Conservation (phyloP, 2,113 vertebrate species). For the Ptyas mucosa region DNA sequence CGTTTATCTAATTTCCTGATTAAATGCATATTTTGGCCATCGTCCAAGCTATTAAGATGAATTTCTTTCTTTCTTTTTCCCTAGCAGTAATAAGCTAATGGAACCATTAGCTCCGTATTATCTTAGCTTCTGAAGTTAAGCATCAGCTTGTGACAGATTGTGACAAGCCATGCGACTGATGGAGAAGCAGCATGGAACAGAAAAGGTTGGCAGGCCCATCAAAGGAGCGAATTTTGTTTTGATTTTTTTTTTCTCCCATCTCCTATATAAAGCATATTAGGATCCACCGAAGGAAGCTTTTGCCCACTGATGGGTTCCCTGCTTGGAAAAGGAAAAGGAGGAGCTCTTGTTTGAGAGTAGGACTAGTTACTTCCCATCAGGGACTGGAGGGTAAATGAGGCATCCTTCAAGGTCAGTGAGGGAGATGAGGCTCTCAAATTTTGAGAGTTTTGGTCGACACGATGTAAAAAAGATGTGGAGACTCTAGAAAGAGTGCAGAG, state of each 20-base stretch:
- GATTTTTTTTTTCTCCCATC: background rate
- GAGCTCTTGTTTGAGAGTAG: background rate
- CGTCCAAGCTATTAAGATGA: slow-evolving; percentile 21
- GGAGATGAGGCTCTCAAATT: background rate
- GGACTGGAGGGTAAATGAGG: background rate
- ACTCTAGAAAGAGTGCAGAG: too few relatives aligned
- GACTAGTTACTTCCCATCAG: background rate
- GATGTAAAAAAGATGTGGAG: too few relatives aligned
- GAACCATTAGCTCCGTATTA: background rate
- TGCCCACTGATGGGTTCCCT: background rate
- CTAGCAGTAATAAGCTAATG: slow-evolving; percentile 10
- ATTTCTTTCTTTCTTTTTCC: background rate
- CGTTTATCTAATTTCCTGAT: slow-evolving; percentile 9
- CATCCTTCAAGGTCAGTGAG: background rate
- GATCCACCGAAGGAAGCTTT: background rate
- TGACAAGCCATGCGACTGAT: background rate
- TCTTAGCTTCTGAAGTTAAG: slow-evolving; percentile 6
- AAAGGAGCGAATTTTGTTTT: background rate
- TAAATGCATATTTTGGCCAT: slow-evolving; percentile 19
- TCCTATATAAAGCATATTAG: background rate
- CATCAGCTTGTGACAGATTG: slow-evolving; percentile 5
- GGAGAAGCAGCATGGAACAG: background rate
- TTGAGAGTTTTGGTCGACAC: background rate
- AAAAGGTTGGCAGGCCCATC: background rate
- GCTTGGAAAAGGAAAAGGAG: background rate